Evolutionary conservation across 1,140 invertebrate species (phyloP), one percentile per base, ranked within the genome.

Genomic region (Pogonomyrmex barbatus): DNA sequence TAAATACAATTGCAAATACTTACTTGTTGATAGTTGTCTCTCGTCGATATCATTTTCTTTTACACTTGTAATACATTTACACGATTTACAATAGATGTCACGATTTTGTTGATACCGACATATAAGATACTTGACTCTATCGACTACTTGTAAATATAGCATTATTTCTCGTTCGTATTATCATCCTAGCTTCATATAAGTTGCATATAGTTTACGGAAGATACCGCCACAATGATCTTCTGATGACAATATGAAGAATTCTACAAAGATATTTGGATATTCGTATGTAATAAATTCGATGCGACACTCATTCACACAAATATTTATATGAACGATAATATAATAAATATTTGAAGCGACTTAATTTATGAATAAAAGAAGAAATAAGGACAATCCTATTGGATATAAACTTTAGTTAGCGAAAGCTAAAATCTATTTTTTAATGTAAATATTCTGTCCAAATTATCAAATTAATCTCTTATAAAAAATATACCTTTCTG

Each of bases 201-300:
- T 65, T 45, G 12, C 10, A 12, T 2, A 1, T 12, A 2, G 33
- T 45, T 54, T 2, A 2, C 9, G 33, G 3, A 42, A 81, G 77
- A 81, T 81, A 50, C 42, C 77, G 39, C 50, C 1, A 30, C 50
- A 30, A 81, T 54, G 47, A 36, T 68, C 45, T 70, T 54, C 30
- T 24, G 33, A 10, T n/a, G 36, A 39, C 8, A 39, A 4, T 14
- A 0, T 2, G 10, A 14, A 68, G 2, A 68, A 30, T 68, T 2
- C 1, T 5, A n/a, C 9, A 67, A n/a, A 4, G 4, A 12, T 14
- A 63, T 17, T 17, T 63, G 0, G 60, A 4, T 24, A 24, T 0
- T 24, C 24, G 24, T 24, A 24, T 24, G 24, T 24, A 24, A 24
- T 24, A 24, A 24, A 24, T 24, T 24, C 24, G 24, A 24, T 24